phyloP scores from a whole-genome alignment of 2,113 vertebrate species.

The Nibea coibor region DNA sequence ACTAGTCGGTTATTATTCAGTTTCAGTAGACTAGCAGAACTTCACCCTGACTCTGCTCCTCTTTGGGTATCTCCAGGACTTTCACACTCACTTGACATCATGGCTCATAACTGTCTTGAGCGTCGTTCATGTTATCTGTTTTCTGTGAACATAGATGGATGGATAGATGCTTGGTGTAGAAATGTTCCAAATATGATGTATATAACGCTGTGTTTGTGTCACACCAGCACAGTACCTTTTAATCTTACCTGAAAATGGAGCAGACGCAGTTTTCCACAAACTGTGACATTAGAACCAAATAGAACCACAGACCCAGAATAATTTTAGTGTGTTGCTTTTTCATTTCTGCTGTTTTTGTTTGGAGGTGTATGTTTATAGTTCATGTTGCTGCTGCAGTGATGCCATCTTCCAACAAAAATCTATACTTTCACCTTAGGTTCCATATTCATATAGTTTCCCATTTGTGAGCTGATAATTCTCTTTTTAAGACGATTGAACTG shows the following conservation, averaged over 20 bases:
- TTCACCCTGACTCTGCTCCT: background rate
- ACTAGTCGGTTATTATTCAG: background rate
- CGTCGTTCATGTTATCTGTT: background rate
- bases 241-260: too few species aligned
- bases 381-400: background rate
- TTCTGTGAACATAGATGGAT: background rate
- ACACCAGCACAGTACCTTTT: too few species aligned
- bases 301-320: background rate
- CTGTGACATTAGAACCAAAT: too few species aligned
- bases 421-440: background rate
- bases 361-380: background rate
- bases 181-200: background rate
- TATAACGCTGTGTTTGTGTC: too few species aligned
- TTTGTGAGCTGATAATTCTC: background rate
- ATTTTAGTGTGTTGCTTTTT: background rate
- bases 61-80: background rate
- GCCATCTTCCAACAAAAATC: background rate
- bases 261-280: too few species aligned
- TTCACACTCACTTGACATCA: background rate
- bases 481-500: background rate
- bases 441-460: background rate
- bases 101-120: background rate
- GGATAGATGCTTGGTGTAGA: background rate
- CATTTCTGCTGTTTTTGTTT: background rate
- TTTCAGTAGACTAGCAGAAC: background rate